Conservation (phyloP, 2,113 vertebrate species). For the Nyctereutes procyonoides region DNA sequence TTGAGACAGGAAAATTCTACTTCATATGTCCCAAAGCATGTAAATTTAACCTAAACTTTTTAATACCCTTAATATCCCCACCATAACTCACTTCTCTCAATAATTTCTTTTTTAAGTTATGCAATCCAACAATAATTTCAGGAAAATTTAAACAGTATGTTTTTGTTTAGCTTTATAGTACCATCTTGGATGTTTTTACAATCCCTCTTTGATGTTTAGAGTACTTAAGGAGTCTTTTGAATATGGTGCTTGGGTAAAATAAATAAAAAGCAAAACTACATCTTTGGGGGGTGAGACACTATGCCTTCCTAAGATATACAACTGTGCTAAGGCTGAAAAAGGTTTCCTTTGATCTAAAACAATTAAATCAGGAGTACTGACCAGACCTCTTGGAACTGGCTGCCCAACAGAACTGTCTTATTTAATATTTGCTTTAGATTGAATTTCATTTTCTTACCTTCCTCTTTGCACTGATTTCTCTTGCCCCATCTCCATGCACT, state of each 20-base stretch:
- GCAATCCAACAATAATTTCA: slow-evolving; percentile 6
- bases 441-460: slow-evolving; percentile 35
- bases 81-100: background rate
- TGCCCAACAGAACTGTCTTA: background rate
- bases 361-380: background rate
- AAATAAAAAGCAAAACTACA: slow-evolving; percentile 57
- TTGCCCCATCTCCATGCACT: background rate
- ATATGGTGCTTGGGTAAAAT: slow-evolving; percentile 57
- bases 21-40: background rate
- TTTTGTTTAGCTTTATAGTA: slow-evolving; percentile 61
- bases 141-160: slow-evolving; percentile 36
- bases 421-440: slow-evolving; percentile 63
- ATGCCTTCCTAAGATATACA: background rate
- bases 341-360: slow-evolving; percentile 44
- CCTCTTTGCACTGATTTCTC: background rate
- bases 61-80: background rate
- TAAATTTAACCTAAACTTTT: background rate
- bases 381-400: background rate
- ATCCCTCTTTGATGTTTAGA: slow-evolving; percentile 52
- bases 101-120: slow-evolving; percentile 1
- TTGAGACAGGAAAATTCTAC: background rate
- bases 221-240: slow-evolving; percentile 48
- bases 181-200: slow-evolving; percentile 39
- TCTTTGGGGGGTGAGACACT: background rate
- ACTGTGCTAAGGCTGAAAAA: background rate